Evolutionary conservation across 2,797 vertebrate species (phyloP).

Genomic region (Rhyacichthys aspro): DNA sequence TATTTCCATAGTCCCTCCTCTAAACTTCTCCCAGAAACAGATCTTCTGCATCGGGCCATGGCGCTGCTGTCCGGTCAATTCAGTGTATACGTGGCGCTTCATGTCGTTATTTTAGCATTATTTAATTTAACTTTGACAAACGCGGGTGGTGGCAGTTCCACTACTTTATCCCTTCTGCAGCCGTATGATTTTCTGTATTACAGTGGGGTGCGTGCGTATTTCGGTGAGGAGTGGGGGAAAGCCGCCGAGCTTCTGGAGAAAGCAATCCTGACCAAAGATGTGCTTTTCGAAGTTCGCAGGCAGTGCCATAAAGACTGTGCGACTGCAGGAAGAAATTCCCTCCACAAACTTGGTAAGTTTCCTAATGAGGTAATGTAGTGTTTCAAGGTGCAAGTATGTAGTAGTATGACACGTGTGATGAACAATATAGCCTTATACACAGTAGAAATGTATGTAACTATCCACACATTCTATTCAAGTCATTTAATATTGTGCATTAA

Average conservation of each 20-base stretch:
- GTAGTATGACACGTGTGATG: too few relatives aligned
- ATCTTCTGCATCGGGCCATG: conserved; percentile 63
- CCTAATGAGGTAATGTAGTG: too few relatives aligned
- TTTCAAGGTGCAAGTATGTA: too few relatives aligned
- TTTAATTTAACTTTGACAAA: conserved; percentile 9
- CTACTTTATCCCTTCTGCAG: conserved; percentile 62
- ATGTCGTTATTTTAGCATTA: conserved; percentile 22
- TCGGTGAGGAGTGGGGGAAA: conserved; percentile 84
- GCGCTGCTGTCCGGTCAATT: conserved; percentile 54
- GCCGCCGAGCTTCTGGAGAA: conserved; percentile 89
- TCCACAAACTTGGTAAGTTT: conserved; percentile 64
- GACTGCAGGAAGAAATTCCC: conserved; percentile 49
- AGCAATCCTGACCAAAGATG: conserved; percentile 80
- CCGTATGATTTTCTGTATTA: conserved; percentile 90
- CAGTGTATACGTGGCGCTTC: conserved; percentile 82
- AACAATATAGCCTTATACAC: too few relatives aligned
- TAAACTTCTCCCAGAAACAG: conserved; percentile 17
- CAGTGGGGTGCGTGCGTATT: conserved; percentile 88
- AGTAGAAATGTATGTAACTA: too few relatives aligned
- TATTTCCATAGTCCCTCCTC: conserved; percentile 51
- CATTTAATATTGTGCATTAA: too few relatives aligned
- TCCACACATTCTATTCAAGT: too few relatives aligned
- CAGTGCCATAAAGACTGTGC: conserved; percentile 81
- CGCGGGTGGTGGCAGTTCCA: conserved; percentile 26
- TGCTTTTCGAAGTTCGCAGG: conserved; percentile 74